Evolutionary conservation across 2,888 invertebrate species (phyloP).

Genomic region (Rhagium mordax): DNA sequence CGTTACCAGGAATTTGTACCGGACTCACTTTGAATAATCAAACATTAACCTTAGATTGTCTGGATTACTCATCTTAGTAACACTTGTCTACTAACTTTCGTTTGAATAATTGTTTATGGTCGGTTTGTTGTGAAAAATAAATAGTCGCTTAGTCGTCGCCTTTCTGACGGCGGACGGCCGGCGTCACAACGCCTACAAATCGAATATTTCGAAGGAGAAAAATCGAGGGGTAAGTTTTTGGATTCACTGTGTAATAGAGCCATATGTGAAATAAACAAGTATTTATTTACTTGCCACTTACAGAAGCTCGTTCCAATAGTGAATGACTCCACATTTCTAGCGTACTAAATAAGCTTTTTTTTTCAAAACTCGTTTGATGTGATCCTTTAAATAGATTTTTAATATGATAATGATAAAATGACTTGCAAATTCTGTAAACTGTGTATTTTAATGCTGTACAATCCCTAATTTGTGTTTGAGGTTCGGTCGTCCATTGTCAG

Average conservation of each 20-base stretch:
- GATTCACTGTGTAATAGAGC: no score
- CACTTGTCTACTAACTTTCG: background rate
- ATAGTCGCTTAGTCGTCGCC: no score
- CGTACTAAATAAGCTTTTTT: background rate
- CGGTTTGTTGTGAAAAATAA: no score
- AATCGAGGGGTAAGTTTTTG: no score
- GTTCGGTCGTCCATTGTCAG: background rate
- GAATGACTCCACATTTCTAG: background rate
- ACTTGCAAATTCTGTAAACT: conserved; percentile 10
- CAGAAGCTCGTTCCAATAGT: no score
- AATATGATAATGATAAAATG: background rate
- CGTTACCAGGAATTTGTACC: background rate
- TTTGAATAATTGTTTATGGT: background rate
- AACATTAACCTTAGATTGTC: background rate
- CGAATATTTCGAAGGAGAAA: no score
- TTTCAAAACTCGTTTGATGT: background rate
- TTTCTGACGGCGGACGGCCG: no score
- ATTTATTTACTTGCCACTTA: no score
- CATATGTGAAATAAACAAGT: no score
- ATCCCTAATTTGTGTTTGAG: background rate
- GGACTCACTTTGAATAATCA: background rate
- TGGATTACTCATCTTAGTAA: background rate
- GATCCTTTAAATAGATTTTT: background rate
- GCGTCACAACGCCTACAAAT: no score
- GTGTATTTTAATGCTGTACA: background rate